A percentile compares a stretch with the other conserved stretches of the same genome.
phyloP scores from a whole-genome alignment of 2,888 invertebrate species.

The Synanthedon tipuliformis region DNA sequence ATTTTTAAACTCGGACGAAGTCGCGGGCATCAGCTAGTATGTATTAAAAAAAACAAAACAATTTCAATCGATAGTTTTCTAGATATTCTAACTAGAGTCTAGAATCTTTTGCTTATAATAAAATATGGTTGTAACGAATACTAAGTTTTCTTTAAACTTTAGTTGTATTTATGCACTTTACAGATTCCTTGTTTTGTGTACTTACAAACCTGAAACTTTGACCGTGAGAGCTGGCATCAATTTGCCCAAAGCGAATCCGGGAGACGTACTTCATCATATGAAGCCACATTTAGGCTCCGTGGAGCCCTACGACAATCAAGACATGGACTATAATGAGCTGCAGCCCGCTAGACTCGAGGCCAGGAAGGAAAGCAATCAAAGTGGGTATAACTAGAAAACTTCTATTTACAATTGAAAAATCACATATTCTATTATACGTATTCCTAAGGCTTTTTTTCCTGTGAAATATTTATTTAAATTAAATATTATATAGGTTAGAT shows the following conservation, averaged over 20 bases:
- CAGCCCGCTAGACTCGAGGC: conserved; percentile 61
- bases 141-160: too few relatives aligned
- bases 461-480: too few relatives aligned
- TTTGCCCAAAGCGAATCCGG: conserved; percentile 72
- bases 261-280: conserved; percentile 52
- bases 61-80: too few relatives aligned
- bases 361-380: conserved; percentile 40
- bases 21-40: too few relatives aligned
- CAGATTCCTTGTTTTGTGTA: conserved; percentile 83
- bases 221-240: conserved; percentile 84
- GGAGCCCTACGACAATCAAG: conserved; percentile 51
- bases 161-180: conserved; percentile 8
- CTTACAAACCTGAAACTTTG: conserved; percentile 84
- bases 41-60: too few relatives aligned
- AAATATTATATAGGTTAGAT: too few relatives aligned
- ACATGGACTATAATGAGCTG: conserved; percentile 56
- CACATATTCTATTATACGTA: background rate
- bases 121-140: background rate
- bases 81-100: background rate
- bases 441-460: too few relatives aligned
- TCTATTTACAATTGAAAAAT: background rate
- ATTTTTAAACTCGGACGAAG: too few relatives aligned
- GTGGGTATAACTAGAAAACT: conserved; percentile 21
- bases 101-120: background rate
- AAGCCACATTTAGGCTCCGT: conserved; percentile 49